These are phyloP conservation scores for Oncopodura yosiiana DNA, from an alignment of 1,140 invertebrate genomes.

Conservation along the genomic window DNA sequence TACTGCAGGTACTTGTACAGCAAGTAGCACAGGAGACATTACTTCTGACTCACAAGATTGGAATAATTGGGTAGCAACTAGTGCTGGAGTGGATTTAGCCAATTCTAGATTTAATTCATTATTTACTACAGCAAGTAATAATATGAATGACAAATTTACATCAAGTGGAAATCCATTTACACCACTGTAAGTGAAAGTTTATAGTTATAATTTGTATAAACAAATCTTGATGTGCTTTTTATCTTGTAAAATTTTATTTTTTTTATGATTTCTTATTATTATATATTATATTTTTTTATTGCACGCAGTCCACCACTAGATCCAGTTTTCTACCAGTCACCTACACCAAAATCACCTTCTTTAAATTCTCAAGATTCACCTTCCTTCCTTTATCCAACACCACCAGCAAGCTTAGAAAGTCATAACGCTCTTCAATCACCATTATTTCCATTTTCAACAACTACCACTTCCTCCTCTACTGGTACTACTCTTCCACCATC, in stretches of 20 bases:
- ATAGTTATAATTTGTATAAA: not conserved
- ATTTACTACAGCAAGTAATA: not conserved
- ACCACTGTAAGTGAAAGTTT: constrained; percentile 27
- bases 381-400: constrained; percentile 64
- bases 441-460: constrained; percentile 38
- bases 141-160: not conserved
- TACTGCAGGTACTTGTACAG: not conserved
- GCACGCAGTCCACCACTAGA: constrained; percentile 23
- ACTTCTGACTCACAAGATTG: constrained; percentile 16
- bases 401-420: constrained; percentile 65
- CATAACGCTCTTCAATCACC: constrained; percentile 45
- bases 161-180: constrained; percentile 10
- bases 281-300: constrained; percentile 12
- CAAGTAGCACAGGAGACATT: constrained; percentile 12
- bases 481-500: too few relatives aligned
- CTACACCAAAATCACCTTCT: constrained; percentile 36
- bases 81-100: constrained; percentile 13
- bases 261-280: constrained; percentile 7
- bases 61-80: constrained; percentile 25
- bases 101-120: constrained; percentile 15
- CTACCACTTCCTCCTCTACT: not conserved
- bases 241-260: not conserved
- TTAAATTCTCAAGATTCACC: constrained; percentile 41
- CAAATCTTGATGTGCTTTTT: not conserved
- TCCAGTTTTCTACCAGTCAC: constrained; percentile 41